Evolutionary conservation across 2,113 vertebrate species (phyloP), one percentile per base, ranked within the genome.

Genomic region (Corythoichthys intestinalis): DNA sequence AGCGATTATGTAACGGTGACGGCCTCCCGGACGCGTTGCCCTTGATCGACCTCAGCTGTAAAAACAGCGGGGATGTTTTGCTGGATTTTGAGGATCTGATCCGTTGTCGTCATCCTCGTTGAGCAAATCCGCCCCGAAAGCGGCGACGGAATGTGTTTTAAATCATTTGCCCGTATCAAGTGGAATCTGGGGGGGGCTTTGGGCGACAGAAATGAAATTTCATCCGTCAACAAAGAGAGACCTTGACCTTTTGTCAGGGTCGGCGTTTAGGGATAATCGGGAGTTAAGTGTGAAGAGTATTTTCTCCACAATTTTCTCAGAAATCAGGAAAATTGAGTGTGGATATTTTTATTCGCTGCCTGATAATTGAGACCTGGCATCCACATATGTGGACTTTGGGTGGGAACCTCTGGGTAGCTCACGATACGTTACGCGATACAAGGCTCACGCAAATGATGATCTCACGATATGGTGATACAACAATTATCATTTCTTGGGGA

Each of bases 21-120:
- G 15, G 52, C 71, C 68, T 74, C 65, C 28, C 39, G 54, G 63
- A 54, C n/a, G 52, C 52, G 8, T 17, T 52, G 13, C 67, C 67
- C 67, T 61, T 72, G 60, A 74, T 62, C 15, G 57, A 67, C 74
- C 65, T 85, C 86, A 90, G 88, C 89, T 91, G 91, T 84, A 77
- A 85, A 91, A 92, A 88, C 78, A 90, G 15, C 37, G 44, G 46
- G 3, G 6, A 11, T 81, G 71, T 77, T 83, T 69, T 74, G 50
- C 2, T 60, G 59, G 9, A 66, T 64, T 86, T 78, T 71, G 44
- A n/a, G 74, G 48, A 73, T 81, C 20, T 61, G 72, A 67, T 64
- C 67, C 67, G 35, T 69, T 52, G 44, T 47, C 67, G 78, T 35
- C 11, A 72, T 73, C 13, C 44, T 52, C 53, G 1, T 52, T 11